These are phyloP conservation scores for Dermochelys coriacea DNA, from an alignment of 2,797 vertebrate genomes.

Conservation along the genomic window DNA sequence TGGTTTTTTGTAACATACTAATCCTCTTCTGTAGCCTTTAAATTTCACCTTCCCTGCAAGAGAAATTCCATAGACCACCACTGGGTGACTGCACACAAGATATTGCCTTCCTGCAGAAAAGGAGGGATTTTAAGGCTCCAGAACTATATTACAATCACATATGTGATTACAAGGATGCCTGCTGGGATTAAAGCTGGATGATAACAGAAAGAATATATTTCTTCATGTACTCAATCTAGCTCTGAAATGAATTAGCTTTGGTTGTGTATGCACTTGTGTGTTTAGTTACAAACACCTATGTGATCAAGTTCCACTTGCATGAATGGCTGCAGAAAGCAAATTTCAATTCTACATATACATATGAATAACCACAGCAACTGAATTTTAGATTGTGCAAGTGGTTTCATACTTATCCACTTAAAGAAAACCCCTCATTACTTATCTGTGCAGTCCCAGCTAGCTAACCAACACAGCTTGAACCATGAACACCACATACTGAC, in stretches of 20 bases:
- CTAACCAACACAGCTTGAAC: not conserved
- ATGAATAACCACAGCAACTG: not conserved
- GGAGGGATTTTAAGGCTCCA: not conserved
- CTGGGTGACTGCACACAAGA: not conserved
- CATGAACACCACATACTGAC: not conserved
- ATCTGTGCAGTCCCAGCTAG: not conserved
- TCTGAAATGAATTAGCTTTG: not conserved
- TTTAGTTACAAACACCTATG: not conserved
- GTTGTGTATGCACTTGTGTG: not conserved
- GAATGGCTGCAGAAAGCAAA: not conserved
- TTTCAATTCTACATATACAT: not conserved
- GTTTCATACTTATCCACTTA: not conserved
- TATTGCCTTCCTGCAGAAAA: not conserved
- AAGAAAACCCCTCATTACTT: not conserved
- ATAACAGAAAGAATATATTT: not conserved
- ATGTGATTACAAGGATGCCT: not conserved
- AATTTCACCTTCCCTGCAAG: not conserved
- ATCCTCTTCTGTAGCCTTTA: not conserved
- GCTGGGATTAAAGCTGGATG: not conserved
- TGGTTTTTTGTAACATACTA: not conserved
- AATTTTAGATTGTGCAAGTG: not conserved
- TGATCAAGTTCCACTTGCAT: not conserved
- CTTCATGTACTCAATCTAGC: not conserved
- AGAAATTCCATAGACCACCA: not conserved
- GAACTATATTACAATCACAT: not conserved